Evolutionary conservation across 2,797 vertebrate species (phyloP).

Genomic region (Antrozous pallidus): DNA sequence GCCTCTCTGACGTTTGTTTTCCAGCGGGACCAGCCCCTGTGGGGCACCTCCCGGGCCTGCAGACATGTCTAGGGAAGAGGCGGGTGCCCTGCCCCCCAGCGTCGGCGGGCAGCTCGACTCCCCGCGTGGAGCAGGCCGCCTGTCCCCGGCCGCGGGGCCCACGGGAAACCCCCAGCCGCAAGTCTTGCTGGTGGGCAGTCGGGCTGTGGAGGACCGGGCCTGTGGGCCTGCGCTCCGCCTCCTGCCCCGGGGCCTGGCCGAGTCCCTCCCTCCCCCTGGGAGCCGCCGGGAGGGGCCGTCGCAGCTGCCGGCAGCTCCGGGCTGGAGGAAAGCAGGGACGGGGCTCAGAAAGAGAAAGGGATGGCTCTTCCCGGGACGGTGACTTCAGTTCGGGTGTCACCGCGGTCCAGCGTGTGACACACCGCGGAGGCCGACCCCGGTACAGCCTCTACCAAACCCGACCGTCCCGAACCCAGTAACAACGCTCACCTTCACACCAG

Average conservation of each 20-base stretch:
- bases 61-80: neutral
- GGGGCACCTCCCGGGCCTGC: too few species aligned
- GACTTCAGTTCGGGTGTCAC: too few species aligned
- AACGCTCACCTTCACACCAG: too few species aligned
- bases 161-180: neutral
- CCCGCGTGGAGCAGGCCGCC: neutral
- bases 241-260: neutral
- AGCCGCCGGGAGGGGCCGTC: neutral
- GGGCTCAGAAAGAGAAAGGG: too few species aligned
- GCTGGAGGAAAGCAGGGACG: neutral
- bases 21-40: neutral
- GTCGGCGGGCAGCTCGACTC: neutral
- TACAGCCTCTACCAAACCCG: too few species aligned
- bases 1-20: neutral
- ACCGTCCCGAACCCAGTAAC: too few species aligned
- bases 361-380: too few species aligned
- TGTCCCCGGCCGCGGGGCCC: rapidly evolving
- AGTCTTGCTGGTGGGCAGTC: rapidly evolving
- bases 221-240: neutral
- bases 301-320: neutral
- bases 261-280: neutral
- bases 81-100: neutral
- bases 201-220: rapidly evolving
- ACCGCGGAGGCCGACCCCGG: too few species aligned
- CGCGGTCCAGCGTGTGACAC: too few species aligned